Percentiles rank a stretch among this genome's conserved stretches.
Evolutionary conservation across 2,888 invertebrate genomes (phyloP).

Genomic region (Eubasilissa splendida): DNA sequence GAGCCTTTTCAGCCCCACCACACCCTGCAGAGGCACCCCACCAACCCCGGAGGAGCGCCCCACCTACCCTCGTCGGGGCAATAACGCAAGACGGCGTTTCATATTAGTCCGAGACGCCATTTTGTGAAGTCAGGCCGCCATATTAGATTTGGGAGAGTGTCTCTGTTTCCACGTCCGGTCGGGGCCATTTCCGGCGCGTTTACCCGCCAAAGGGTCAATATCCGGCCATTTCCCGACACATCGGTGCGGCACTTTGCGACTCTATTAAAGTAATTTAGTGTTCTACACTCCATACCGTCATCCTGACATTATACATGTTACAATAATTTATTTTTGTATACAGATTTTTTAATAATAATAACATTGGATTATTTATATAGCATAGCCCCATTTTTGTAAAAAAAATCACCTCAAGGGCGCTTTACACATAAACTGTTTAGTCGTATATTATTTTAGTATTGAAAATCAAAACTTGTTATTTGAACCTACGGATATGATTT

Average conservation of each 20-base stretch:
- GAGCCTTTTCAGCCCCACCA: neutral
- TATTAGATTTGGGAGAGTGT: slow-evolving; percentile 40
- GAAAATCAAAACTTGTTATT: too few relatives aligned
- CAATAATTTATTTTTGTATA: too few relatives aligned
- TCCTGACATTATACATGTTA: too few relatives aligned
- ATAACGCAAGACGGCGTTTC: slow-evolving; percentile 34
- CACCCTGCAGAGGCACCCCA: neutral
- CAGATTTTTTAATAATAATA: too few relatives aligned
- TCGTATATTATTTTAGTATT: too few relatives aligned
- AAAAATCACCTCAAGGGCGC: too few relatives aligned
- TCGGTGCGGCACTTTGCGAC: neutral
- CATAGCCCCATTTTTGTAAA: too few relatives aligned
- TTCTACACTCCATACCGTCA: too few relatives aligned
- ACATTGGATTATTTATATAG: too few relatives aligned
- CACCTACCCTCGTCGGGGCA: neutral
- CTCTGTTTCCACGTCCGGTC: slow-evolving; percentile 19
- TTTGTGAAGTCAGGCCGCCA: slow-evolving; percentile 36
- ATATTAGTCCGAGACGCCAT: slow-evolving; percentile 37
- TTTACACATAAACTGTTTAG: too few relatives aligned
- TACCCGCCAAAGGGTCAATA: slow-evolving; percentile 18
- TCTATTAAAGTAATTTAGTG: too few relatives aligned
- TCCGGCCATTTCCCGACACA: slow-evolving; percentile 12
- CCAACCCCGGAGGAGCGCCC: neutral
- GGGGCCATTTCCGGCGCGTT: slow-evolving; percentile 31
- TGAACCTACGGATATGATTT: too few relatives aligned